These are phyloP conservation scores for Papilio polyxenes DNA, from an alignment of 1,140 invertebrate species.

Conservation along the genomic window DNA sequence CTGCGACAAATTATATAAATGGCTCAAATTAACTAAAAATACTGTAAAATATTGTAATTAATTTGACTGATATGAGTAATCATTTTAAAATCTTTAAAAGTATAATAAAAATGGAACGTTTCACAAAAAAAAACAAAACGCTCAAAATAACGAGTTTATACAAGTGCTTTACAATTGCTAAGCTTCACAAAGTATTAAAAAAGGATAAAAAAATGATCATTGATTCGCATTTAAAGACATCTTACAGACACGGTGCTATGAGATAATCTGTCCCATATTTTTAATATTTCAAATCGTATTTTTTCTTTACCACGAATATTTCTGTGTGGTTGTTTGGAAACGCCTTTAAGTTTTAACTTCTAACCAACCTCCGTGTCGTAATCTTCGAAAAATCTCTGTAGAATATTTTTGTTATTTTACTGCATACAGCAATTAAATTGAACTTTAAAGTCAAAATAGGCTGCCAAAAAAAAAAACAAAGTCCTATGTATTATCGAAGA, in stretches of 20 bases:
- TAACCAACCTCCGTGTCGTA: not conserved
- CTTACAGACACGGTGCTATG: not conserved
- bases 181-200: not conserved
- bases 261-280: not conserved
- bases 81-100: not conserved
- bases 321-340: too few species aligned
- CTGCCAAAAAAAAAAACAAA: too few species aligned
- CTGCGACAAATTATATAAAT: not conserved
- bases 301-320: not conserved
- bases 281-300: not conserved
- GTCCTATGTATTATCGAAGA: too few species aligned
- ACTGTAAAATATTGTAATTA: not conserved
- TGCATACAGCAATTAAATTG: not conserved
- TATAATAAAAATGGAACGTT: not conserved
- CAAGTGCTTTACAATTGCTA: not conserved
- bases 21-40: not conserved
- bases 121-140: not conserved
- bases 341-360: not conserved
- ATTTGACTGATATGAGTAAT: not conserved
- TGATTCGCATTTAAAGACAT: not conserved
- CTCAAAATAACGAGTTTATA: conserved; percentile 6
- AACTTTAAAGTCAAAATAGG: not conserved
- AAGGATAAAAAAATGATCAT: too few species aligned
- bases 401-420: not conserved
- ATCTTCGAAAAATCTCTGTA: not conserved